Percentiles rank a stretch among this genome's conserved stretches.
phyloP scores from a whole-genome alignment of 2,113 vertebrate species.

The Corynorhinus townsendii region DNA sequence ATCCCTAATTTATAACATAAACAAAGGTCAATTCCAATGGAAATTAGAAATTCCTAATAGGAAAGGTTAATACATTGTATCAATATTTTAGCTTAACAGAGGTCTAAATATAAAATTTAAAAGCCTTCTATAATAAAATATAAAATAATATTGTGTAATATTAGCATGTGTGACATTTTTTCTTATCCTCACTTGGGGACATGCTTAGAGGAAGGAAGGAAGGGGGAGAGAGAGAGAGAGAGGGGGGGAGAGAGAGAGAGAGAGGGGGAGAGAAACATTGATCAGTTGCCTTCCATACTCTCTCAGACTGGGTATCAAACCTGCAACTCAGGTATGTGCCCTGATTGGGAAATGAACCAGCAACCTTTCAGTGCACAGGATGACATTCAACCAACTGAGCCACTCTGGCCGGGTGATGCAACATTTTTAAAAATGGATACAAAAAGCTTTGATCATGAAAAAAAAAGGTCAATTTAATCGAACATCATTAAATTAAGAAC shows the following conservation, averaged over 20 bases:
- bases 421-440: not conserved
- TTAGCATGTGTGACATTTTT: not conserved
- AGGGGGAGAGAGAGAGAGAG: accelerated
- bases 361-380: too few relatives aligned
- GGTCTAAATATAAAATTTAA: not conserved
- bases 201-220: too few relatives aligned
- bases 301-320: too few relatives aligned
- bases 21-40: not conserved
- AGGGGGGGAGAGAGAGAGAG: too few relatives aligned
- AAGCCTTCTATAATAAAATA: not conserved
- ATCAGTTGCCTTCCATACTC: too few relatives aligned
- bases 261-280: too few relatives aligned
- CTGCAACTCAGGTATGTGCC: too few relatives aligned
- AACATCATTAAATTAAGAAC: not conserved
- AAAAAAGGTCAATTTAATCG: not conserved
- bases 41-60: not conserved
- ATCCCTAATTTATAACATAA: not conserved
- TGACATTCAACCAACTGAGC: too few relatives aligned
- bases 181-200: too few relatives aligned
- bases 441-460: not conserved
- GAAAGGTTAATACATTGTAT: not conserved
- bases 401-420: too few relatives aligned
- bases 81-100: not conserved
- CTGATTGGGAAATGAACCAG: too few relatives aligned
- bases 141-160: not conserved